phyloP scores from a whole-genome alignment of 2,113 vertebrate species.

The Ibidorhyncha struthersii region DNA sequence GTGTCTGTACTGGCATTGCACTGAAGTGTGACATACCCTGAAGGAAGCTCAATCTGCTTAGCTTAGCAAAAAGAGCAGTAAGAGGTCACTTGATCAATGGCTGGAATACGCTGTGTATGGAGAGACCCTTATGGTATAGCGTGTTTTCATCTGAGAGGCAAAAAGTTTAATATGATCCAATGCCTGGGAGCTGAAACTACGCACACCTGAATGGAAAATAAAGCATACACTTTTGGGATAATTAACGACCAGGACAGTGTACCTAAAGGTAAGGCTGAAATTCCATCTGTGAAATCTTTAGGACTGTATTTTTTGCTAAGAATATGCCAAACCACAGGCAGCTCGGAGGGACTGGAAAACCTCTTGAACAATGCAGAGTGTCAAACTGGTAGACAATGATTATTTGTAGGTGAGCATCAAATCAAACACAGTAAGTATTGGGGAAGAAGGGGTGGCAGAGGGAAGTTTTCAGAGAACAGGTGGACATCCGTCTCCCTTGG shows the following conservation, averaged over 20 bases:
- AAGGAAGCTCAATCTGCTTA: neutral
- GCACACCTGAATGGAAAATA: neutral
- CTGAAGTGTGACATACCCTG: neutral
- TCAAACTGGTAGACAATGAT: neutral
- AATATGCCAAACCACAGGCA: neutral
- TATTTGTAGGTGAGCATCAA: neutral
- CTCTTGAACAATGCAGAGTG: neutral
- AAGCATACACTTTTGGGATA: neutral
- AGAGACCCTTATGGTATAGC: fast-evolving
- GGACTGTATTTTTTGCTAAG: neutral
- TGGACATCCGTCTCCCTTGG: neutral
- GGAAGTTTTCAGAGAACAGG: neutral
- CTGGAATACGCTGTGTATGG: fast-evolving
- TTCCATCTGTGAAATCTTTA: neutral
- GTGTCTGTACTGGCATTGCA: neutral
- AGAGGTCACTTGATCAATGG: neutral
- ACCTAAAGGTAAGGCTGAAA: neutral
- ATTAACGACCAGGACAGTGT: neutral
- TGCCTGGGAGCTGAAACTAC: neutral
- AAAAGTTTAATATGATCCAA: neutral
- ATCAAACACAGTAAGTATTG: neutral
- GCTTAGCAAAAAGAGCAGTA: neutral
- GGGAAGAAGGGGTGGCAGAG: neutral
- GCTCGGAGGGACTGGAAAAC: neutral
- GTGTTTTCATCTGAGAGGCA: neutral